A percentile compares a stretch with the other conserved stretches of the same genome.
Evolutionary conservation across 2,888 invertebrate genomes (phyloP).

Genomic region (Hypomecis atomaria): DNA sequence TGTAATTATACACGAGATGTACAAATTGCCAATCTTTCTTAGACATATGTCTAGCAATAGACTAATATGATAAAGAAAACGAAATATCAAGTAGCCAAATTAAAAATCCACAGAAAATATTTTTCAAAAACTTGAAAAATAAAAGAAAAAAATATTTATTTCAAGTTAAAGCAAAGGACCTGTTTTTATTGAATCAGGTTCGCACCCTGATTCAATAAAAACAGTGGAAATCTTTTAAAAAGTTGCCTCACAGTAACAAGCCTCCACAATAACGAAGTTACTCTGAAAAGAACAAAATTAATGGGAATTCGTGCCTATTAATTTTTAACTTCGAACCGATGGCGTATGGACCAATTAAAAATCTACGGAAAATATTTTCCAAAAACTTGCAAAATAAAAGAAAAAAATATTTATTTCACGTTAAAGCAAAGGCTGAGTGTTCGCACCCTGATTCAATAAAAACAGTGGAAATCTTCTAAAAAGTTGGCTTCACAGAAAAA

Average conservation of each 20-base stretch:
- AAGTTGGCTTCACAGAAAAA: slow-evolving; percentile 32
- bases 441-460: slow-evolving; percentile 22
- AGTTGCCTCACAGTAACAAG: slow-evolving; percentile 32
- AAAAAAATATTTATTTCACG: not conserved
- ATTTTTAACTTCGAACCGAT: slow-evolving; percentile 7
- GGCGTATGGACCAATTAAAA: slow-evolving; percentile 1
- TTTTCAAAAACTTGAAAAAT: no score
- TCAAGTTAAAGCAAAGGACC: no score
- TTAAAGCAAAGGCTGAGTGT: not conserved
- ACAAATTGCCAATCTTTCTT: no score
- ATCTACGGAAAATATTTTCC: no score
- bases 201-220: slow-evolving; percentile 21
- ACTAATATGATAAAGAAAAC: no score
- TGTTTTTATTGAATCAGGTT: not conserved
- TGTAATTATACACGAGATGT: no score
- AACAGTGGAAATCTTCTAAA: slow-evolving; percentile 24
- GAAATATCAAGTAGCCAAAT: no score
- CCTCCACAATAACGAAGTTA: slow-evolving; percentile 32
- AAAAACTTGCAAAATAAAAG: not conserved
- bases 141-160: not conserved
- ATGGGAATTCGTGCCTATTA: slow-evolving; percentile 18
- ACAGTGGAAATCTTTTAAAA: slow-evolving; percentile 25
- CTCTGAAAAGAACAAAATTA: slow-evolving; percentile 36
- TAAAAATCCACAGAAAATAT: no score
- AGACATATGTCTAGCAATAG: no score